Conservation (phyloP, 1,140 invertebrate genomes). For the Carcinoscorpius rotundicauda region DNA sequence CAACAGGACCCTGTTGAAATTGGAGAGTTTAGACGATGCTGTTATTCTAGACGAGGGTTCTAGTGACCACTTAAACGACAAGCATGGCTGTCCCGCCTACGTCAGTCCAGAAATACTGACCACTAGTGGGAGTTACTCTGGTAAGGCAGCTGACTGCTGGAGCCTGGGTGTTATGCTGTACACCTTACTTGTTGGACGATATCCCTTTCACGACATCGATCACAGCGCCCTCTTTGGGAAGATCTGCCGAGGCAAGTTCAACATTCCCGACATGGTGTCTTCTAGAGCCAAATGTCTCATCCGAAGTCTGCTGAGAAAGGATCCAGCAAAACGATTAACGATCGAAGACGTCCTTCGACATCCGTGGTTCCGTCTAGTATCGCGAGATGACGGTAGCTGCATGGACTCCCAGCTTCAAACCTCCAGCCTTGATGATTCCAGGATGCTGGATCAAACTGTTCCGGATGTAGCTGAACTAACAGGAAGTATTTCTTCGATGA, state of each 20-base stretch:
- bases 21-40: constrained; percentile 88
- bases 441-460: constrained; percentile 12
- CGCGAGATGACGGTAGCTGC: background rate
- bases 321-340: constrained; percentile 68
- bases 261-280: constrained; percentile 70
- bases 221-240: constrained; percentile 79
- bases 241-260: constrained; percentile 75
- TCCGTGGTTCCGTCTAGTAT: constrained; percentile 51
- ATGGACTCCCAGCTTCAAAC: background rate
- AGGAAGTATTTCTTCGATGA: too few relatives aligned
- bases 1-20: constrained; percentile 69
- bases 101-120: constrained; percentile 65
- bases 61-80: constrained; percentile 76
- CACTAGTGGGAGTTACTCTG: constrained; percentile 60
- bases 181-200: constrained; percentile 91
- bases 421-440: background rate
- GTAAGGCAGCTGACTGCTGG: constrained; percentile 91
- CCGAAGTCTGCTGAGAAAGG: constrained; percentile 62
- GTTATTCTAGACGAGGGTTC: constrained; percentile 53
- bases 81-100: constrained; percentile 91
- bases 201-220: constrained; percentile 90
- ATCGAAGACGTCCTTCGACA: constrained; percentile 70
- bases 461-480: constrained; percentile 4
- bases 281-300: constrained; percentile 78
- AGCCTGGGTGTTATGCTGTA: constrained; percentile 90